A percentile compares a stretch with the other conserved stretches of the same genome.
Evolutionary conservation across 2,113 vertebrate species (phyloP).

Genomic region (Drymodes brunneopygia): DNA sequence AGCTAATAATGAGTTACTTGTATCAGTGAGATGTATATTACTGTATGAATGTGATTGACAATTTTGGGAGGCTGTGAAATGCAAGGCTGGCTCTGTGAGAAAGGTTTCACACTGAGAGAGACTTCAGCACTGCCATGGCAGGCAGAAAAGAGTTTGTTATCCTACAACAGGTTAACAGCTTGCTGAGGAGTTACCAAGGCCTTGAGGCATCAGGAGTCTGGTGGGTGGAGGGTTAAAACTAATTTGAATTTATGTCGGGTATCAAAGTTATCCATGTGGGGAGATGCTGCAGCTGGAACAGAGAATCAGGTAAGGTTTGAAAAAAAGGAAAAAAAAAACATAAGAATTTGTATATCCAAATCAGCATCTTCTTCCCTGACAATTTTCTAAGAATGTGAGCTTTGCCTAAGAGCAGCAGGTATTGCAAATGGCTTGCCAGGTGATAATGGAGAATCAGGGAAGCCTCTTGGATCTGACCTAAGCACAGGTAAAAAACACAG

Average conservation of each 20-base stretch:
- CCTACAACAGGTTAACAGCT: background rate
- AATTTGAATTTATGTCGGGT: background rate
- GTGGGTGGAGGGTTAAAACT: background rate
- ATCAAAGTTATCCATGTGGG: background rate
- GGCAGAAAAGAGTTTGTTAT: background rate
- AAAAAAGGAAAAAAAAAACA: background rate
- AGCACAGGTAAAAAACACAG: background rate
- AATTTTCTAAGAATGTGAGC: background rate
- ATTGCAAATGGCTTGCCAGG: background rate
- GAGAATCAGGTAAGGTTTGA: background rate
- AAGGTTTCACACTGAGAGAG: background rate
- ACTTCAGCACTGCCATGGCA: background rate
- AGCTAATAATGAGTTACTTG: slow-evolving; percentile 43
- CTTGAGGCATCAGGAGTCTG: background rate
- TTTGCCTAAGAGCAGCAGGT: background rate
- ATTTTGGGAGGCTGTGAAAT: slow-evolving; percentile 13
- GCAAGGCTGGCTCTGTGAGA: background rate
- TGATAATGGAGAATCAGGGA: background rate
- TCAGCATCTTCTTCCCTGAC: background rate
- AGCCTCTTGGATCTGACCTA: background rate
- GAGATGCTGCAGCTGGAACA: background rate
- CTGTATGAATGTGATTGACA: background rate
- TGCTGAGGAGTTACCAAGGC: background rate
- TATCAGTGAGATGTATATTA: background rate
- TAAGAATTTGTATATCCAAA: background rate